phyloP scores from a whole-genome alignment of 37 sponge, comb jelly and placozoan species.

The Spongilla lacustris region DNA sequence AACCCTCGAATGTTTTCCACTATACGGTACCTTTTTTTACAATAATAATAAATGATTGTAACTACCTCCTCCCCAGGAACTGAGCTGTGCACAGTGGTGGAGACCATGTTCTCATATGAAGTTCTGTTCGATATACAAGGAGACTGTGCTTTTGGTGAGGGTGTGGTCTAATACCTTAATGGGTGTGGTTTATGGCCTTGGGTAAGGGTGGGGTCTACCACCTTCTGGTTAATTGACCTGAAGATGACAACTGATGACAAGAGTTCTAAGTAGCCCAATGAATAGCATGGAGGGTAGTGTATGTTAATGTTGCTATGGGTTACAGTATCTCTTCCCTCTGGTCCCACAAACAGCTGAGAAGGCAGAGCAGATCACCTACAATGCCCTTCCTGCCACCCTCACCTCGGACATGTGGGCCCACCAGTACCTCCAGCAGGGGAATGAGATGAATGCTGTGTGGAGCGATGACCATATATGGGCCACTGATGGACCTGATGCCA shows the following conservation, averaged over 20 bases:
- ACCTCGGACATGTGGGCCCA: constrained; percentile 89
- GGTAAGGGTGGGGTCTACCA: too few relatives aligned
- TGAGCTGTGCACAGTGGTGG: constrained; percentile 85
- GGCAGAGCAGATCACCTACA: constrained; percentile 74
- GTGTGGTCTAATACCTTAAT: neutral
- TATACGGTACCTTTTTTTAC: too few relatives aligned
- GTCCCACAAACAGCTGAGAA: constrained; percentile 45
- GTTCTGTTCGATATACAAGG: constrained; percentile 50
- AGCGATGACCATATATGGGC: constrained; percentile 63
- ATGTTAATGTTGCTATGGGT: too few relatives aligned
- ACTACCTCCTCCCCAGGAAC: constrained; percentile 40
- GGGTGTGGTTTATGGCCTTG: too few relatives aligned
- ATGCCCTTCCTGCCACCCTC: constrained; percentile 81
- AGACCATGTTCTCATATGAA: constrained; percentile 79
- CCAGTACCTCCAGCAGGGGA: constrained; percentile 81
- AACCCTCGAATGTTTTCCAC: too few relatives aligned
- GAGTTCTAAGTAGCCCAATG: too few relatives aligned
- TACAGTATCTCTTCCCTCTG: too few relatives aligned
- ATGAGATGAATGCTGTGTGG: constrained; percentile 69
- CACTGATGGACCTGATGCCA: constrained; percentile 74
- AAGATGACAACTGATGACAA: too few relatives aligned
- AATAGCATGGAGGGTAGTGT: too few relatives aligned
- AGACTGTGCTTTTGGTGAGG: constrained; percentile 73
- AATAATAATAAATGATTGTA: too few relatives aligned
- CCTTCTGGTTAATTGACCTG: too few relatives aligned